These are phyloP conservation scores for Micrasema minimum DNA, from an alignment of 1,140 invertebrate species.

Conservation along the genomic window DNA sequence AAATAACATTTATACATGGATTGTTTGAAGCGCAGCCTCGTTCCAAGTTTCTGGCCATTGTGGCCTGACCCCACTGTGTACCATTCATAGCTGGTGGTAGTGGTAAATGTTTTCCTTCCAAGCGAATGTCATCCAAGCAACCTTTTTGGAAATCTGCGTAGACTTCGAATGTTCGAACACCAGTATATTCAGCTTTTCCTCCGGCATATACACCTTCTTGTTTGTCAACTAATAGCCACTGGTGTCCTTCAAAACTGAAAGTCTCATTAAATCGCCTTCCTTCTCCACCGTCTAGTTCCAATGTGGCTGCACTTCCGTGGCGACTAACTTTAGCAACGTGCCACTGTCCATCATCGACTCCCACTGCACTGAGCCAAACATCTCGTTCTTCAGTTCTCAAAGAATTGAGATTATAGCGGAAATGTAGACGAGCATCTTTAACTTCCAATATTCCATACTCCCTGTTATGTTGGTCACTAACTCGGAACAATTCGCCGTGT, in stretches of 20 bases:
- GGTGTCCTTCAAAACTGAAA: slow-evolving; percentile 89
- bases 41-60: slow-evolving; percentile 89
- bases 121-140: slow-evolving; percentile 73
- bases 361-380: slow-evolving; percentile 89
- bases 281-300: slow-evolving; percentile 95
- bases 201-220: slow-evolving; percentile 95
- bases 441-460: slow-evolving; percentile 96
- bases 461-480: slow-evolving; percentile 92
- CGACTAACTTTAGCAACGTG: slow-evolving; percentile 90
- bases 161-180: slow-evolving; percentile 90
- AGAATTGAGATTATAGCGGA: slow-evolving; percentile 94
- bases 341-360: slow-evolving; percentile 97
- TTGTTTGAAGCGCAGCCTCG: slow-evolving; percentile 93
- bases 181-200: slow-evolving; percentile 94
- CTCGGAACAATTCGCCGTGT: slow-evolving; percentile 90
- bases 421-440: slow-evolving; percentile 89
- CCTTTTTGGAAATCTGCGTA: slow-evolving; percentile 94
- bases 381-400: slow-evolving; percentile 88
- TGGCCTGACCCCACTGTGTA: slow-evolving; percentile 93
- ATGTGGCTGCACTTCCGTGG: slow-evolving; percentile 92
- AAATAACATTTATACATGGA: slow-evolving; percentile 91
- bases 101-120: slow-evolving; percentile 93
- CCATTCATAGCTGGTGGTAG: slow-evolving; percentile 92
- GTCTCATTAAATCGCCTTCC: slow-evolving; percentile 95
- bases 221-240: slow-evolving; percentile 92